Evolutionary conservation across 2,797 vertebrate species (phyloP), one percentile per base, ranked within the genome.

Genomic region (Peromyscus aztecus): DNA sequence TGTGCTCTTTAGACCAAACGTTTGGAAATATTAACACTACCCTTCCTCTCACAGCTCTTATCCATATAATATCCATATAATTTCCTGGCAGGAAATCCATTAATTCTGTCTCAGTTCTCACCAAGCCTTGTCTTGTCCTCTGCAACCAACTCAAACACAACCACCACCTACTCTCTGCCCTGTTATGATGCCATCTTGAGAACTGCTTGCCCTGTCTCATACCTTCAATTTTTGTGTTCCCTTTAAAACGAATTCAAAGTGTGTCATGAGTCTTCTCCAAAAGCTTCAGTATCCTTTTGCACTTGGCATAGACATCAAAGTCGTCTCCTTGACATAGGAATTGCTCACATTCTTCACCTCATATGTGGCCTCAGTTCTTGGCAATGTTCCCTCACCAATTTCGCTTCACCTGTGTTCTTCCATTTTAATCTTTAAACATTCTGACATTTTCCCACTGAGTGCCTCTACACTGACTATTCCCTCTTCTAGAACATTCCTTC

Each of bases 131-230:
- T 34, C 37, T 59, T 46, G 6, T 59, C n/a, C 46, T 67, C 12
- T 6, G 16, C 1, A 24, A 1, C 0, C 4, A 37, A 3, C 46
- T 9, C 34, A 40, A 80, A 46, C 14, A 12, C 34, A n/a, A 1
- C 37, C 55, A 59, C 17, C 23, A 6, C 14, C 1, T 0, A 49
- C 31, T 49, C n/a, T 77, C 40, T 40, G 6, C 24, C 13, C 29
- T n/a, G 4, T 14, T 13, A 24, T 0, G 23, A 11, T 27, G 46
- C 4, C 34, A 0, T 81, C 34, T n/a, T 73, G 2, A n/a, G 43
- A 37, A 14, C 1, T 0, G 17, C 76, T 59, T 49, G 34, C 6
- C 6, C 67, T 63, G 13, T 16, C 21, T 55, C 8, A 59, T 71
- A 0, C 14, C 27, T 91, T 43, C 75, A 49, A 16, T 77, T 7